Base-by-base conservation (phyloP, 1,140 invertebrate genomes). In the Drosophila persimilis region DNA sequence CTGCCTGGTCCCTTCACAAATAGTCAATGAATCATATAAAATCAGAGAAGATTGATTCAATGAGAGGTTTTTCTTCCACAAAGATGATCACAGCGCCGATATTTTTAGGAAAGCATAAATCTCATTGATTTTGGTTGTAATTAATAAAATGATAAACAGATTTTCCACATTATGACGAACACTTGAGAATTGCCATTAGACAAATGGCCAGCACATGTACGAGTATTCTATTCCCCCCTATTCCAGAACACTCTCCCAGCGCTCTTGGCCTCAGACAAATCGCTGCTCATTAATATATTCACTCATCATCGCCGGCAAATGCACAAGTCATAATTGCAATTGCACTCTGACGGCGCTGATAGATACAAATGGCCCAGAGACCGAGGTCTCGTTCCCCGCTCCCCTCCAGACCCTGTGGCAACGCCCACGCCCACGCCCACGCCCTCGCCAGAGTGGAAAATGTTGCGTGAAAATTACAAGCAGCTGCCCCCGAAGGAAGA, bases 211-310 rank as follows among this genome's bases (percentile, higher is more conserved):
- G 45, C 59, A 70, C 60, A 73, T 78, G 75, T 57, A 26, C 20
- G 20, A 20, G 20, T 20, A 20, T 20, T 1, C n/a, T n/a, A n/a
- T n/a, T n/a, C 20, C 29, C 47, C 8, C 17, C 9, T n/a, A 35
- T 15, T 9, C 26, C 6, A 17, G 22, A 13, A 3, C 51, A 29
- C 24, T 35, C 41, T 55, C 73, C 11, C 4, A 3, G 3, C 11
- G 11, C 35, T 39, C 35, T 13, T 39, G 35, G 35, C 47, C 61
- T 35, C 53, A 76, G 84, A 88, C 84, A 88, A 89, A 88, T 88
- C 84, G 75, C 78, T 88, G 75, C 57, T 88, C 83, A 88, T 88
- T 88, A 88, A 88, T 88, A 88, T 83, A 88, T 89, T 83, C 83
- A 88, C 83, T 86, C 83, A 86, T 83, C 83, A 88, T 83, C 44